Evolutionary conservation across 2,113 vertebrate genomes (phyloP).

Genomic region (Crypturellus undulatus): DNA sequence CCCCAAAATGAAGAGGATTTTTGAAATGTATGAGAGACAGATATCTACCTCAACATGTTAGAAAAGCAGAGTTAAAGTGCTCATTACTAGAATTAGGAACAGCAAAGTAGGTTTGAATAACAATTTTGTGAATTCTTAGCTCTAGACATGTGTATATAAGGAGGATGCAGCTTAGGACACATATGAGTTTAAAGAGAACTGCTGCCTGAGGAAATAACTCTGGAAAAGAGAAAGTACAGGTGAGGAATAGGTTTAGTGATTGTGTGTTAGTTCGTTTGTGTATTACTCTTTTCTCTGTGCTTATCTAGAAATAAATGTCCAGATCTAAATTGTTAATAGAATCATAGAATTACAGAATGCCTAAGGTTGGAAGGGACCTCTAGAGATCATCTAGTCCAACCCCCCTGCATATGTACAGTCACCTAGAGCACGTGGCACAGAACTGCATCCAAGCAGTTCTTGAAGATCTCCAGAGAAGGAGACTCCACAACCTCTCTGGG

Average conservation of each 20-base stretch:
- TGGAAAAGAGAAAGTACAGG: not conserved
- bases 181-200: not conserved
- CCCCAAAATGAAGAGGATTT: not conserved
- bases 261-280: not conserved
- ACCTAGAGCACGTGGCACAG: too few species aligned
- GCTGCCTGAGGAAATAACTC: not conserved
- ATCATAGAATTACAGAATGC: too few species aligned
- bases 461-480: too few species aligned
- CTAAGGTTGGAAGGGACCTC: too few species aligned
- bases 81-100: not conserved
- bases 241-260: not conserved
- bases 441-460: too few species aligned
- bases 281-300: not conserved
- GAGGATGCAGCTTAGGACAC: not conserved
- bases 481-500: too few species aligned
- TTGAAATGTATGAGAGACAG: not conserved
- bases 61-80: not conserved
- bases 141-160: not conserved
- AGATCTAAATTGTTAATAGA: not conserved
- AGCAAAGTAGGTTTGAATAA: not conserved
- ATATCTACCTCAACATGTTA: not conserved
- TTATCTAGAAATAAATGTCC: not conserved
- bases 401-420: too few species aligned
- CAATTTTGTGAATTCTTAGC: not conserved
- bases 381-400: too few species aligned